A percentile compares a stretch with the other conserved stretches of the same genome.
These are phyloP conservation scores for Chironomus tentans DNA, from an alignment of 2,888 invertebrate species.

Conservation along the genomic window DNA sequence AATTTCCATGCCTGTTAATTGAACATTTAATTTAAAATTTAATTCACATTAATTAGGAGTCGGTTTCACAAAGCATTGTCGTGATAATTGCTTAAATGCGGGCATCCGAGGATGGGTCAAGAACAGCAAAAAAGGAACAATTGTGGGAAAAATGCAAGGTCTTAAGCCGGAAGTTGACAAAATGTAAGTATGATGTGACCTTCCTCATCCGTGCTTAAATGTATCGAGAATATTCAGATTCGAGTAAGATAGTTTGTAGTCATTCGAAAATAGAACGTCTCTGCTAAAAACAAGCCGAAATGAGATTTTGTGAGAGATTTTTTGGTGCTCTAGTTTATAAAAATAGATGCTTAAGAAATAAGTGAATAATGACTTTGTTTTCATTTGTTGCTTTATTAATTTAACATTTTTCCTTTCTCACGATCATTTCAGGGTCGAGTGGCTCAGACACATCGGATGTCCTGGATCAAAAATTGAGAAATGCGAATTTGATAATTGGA, in stretches of 20 bases:
- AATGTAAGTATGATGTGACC: constrained; percentile 54
- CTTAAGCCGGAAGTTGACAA: constrained; percentile 64
- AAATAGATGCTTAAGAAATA: constrained; percentile 2
- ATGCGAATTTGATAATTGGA: constrained; percentile 73
- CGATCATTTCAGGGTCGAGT: constrained; percentile 57
- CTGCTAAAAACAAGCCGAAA: background rate
- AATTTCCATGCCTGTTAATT: too few species aligned
- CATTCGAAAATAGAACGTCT: constrained; percentile 11
- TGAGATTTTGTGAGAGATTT: background rate
- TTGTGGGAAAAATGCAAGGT: constrained; percentile 84
- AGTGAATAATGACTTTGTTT: background rate
- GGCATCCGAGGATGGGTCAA: constrained; percentile 85
- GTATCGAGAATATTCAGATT: background rate
- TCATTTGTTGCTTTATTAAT: background rate
- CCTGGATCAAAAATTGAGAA: constrained; percentile 77
- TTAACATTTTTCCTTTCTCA: background rate
- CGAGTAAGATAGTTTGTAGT: background rate
- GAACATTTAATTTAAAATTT: background rate
- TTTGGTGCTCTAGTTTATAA: constrained; percentile 10
- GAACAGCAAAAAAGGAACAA: constrained; percentile 78
- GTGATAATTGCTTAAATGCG: constrained; percentile 63
- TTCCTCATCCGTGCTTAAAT: background rate
- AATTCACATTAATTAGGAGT: constrained; percentile 51
- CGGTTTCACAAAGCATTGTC: constrained; percentile 80
- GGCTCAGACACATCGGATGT: constrained; percentile 73